These are phyloP conservation scores for Labrus mixtus DNA, from an alignment of 2,113 vertebrate genomes.

Conservation along the genomic window DNA sequence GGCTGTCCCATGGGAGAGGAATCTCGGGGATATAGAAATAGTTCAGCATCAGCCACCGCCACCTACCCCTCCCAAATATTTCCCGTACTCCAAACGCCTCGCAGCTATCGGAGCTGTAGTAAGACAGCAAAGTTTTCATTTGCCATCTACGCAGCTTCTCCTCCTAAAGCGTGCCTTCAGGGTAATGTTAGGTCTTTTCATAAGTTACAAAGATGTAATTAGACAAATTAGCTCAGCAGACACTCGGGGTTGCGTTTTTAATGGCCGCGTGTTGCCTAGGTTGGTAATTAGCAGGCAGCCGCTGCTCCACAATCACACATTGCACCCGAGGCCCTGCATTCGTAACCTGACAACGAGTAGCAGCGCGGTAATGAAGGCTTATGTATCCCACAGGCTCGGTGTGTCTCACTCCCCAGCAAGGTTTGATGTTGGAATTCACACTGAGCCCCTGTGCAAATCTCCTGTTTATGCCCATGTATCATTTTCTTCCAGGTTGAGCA, in stretches of 20 bases:
- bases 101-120: constrained; percentile 52
- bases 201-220: constrained; percentile 83
- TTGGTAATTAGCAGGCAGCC: constrained; percentile 82
- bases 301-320: constrained; percentile 75
- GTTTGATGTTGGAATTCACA: constrained; percentile 70
- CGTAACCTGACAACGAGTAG: constrained; percentile 78
- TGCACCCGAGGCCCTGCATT: constrained; percentile 73
- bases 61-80: constrained; percentile 43
- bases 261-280: constrained; percentile 77
- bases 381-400: constrained; percentile 71
- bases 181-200: constrained; percentile 81
- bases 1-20: constrained; percentile 67
- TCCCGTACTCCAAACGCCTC: constrained; percentile 42
- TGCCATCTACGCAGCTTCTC: constrained; percentile 61
- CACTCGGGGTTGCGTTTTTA: constrained; percentile 79
- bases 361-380: constrained; percentile 74
- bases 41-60: constrained; percentile 64
- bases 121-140: constrained; percentile 71
- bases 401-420: constrained; percentile 69
- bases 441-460: constrained; percentile 64
- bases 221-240: constrained; percentile 83
- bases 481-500: constrained; percentile 55
- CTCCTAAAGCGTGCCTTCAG: constrained; percentile 72
- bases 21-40: constrained; percentile 73
- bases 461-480: constrained; percentile 61